Percentiles rank a stretch among this genome's conserved stretches.
Conservation (phyloP, 2,113 vertebrate species). For the Archilochus colubris region DNA sequence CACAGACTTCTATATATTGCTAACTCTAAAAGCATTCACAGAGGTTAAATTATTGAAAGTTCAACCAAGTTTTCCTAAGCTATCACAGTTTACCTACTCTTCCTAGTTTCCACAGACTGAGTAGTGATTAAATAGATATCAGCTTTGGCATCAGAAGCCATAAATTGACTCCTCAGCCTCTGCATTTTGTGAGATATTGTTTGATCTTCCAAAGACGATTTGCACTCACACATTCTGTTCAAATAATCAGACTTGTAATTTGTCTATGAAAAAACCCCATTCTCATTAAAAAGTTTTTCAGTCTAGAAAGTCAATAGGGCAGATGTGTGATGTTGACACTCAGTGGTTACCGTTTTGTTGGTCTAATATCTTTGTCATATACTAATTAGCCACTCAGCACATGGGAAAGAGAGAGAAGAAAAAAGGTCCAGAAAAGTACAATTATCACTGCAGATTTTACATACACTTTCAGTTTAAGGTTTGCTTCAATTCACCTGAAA, state of each 20-base stretch:
- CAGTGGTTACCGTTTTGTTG: neutral
- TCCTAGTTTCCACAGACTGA: neutral
- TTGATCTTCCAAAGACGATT: constrained; percentile 53
- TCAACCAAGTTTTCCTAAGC: constrained; percentile 66
- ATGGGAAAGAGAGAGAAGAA: neutral
- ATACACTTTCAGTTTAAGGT: neutral
- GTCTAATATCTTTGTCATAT: constrained; percentile 16
- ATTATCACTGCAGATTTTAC: neutral
- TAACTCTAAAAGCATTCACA: constrained; percentile 51
- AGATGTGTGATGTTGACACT: neutral
- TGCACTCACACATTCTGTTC: constrained; percentile 15
- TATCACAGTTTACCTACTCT: constrained; percentile 54
- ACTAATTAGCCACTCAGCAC: constrained; percentile 17
- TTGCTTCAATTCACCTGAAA: constrained; percentile 33
- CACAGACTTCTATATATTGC: constrained; percentile 20
- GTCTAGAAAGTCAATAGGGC: constrained; percentile 23
- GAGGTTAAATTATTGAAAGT: constrained; percentile 64
- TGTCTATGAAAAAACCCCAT: neutral
- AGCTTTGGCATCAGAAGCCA: constrained; percentile 12
- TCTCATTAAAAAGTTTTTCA: constrained; percentile 65
- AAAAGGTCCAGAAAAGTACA: neutral
- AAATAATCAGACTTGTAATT: constrained; percentile 23
- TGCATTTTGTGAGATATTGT: constrained; percentile 33
- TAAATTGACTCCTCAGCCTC: constrained; percentile 26
- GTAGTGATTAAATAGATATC: constrained; percentile 36